Conservation (phyloP, 2,113 vertebrate genomes). For the Oophaga pumilio region DNA sequence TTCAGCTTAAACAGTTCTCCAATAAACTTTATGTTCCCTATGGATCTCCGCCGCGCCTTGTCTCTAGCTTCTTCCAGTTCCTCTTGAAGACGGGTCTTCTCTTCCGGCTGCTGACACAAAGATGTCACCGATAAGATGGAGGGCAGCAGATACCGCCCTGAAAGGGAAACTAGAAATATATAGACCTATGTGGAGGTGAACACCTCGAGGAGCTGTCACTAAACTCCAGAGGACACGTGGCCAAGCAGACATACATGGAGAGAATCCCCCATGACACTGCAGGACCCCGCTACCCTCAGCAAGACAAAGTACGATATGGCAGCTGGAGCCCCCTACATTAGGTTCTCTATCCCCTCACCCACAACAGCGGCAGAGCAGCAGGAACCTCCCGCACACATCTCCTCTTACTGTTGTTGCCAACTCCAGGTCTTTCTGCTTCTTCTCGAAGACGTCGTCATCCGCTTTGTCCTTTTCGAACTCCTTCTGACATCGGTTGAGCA, state of each 20-base stretch:
- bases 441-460: conserved; percentile 94
- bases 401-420: conserved; percentile 81
- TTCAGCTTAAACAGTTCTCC: conserved; percentile 97
- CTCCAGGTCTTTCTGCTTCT: conserved; percentile 95
- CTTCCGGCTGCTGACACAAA: conserved; percentile 74
- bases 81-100: conserved; percentile 85
- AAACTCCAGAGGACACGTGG: too few species aligned
- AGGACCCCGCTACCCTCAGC: not conserved
- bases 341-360: not conserved
- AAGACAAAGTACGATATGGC: too few species aligned
- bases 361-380: not conserved
- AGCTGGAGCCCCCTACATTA: too few species aligned
- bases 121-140: conserved; percentile 5
- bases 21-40: conserved; percentile 97
- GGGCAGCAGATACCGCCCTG: not conserved
- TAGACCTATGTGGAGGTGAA: too few species aligned
- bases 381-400: not conserved
- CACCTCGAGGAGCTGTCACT: too few species aligned
- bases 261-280: too few species aligned
- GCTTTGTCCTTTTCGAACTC: conserved; percentile 98
- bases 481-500: conserved; percentile 97
- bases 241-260: too few species aligned
- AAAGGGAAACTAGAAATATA: not conserved
- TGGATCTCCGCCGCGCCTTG: conserved; percentile 91
- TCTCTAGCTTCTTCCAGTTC: conserved; percentile 94